Base-by-base conservation (phyloP, 1,140 invertebrate genomes). In the Melanaphis sacchari region DNA sequence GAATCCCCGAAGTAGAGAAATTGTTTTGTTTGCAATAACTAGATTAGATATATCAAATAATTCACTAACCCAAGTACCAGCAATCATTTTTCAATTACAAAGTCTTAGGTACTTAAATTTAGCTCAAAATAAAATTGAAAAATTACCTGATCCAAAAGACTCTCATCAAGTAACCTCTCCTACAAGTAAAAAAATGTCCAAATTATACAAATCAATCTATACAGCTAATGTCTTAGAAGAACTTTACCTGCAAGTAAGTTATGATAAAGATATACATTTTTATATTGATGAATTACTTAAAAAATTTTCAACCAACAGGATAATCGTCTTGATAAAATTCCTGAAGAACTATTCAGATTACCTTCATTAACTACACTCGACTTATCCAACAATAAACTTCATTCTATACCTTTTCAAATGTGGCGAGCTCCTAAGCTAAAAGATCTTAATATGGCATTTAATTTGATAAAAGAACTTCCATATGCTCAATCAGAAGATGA, bases 11-110 rank as follows among this genome's bases (percentile, higher is more conserved):
- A 97, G 97, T 94, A 97, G 97, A 94, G 96, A 97, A 94, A 95
- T 98, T 43, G 97, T 97, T 0, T 95, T 99, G 1, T 97, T 97
- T 94, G 98, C 98, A 0, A 97, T 99, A 40, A 99, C 99, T 0
- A 96, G 98, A 81, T 96, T 99, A 18, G 99, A 99, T 95, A 96
- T 99, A 26, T 99, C 99, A 6, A 97, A 97, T 94, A 99, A 99
- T 95, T 96, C 97, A 85, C 96, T 99, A 11, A 97, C 96, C 0
- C 96, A 96, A 31, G 95, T 99, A 93, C 99, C 99, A 0, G 95
- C 97, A 26, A 96, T 97, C 93, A 96, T 99, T 41, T 99, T 99
- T 95, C 96, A 98, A 94, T 96, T 99, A 93, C 96, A 96, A 76
- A 98, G 98, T 94, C 94, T 98, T 36, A 95, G 96, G 93, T 97